phyloP scores from a whole-genome alignment of 53 echinoderm and acorn worm species.

The Hippasteria phrygiana region DNA sequence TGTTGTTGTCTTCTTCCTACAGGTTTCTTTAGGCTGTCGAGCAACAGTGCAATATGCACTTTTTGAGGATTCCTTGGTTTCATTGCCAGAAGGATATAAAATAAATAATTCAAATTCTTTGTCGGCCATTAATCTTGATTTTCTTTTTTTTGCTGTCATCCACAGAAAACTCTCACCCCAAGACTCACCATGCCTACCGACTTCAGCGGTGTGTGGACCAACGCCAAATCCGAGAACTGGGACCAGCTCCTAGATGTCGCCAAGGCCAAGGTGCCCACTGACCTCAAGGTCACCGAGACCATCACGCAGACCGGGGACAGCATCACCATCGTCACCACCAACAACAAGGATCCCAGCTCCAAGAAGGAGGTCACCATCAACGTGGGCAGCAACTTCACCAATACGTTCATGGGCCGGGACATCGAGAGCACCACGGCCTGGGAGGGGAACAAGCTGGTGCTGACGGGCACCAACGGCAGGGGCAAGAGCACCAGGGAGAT shows the following conservation, averaged over 20 bases:
- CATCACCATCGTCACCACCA: slow-evolving; percentile 54
- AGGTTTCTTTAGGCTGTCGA: no score
- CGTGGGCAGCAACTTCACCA: slow-evolving; percentile 52
- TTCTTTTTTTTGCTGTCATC: neutral
- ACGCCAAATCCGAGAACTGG: slow-evolving; percentile 55
- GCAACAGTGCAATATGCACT: no score
- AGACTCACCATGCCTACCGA: slow-evolving; percentile 62
- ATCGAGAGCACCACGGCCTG: slow-evolving; percentile 49
- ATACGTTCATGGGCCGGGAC: slow-evolving; percentile 33
- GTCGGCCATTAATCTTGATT: no score
- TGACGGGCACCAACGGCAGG: slow-evolving; percentile 14
- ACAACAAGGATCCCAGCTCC: slow-evolving; percentile 38
- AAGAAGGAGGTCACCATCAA: slow-evolving; percentile 39
- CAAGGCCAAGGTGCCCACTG: slow-evolving; percentile 42
- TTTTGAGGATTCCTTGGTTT: no score
- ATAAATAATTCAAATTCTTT: no score
- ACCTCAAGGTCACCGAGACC: slow-evolving; percentile 39
- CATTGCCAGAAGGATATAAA: no score
- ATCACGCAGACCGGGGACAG: slow-evolving; percentile 50
- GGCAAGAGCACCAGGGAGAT: slow-evolving; percentile 33
- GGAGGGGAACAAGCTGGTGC: slow-evolving; percentile 58
- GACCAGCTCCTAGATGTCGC: slow-evolving; percentile 52
- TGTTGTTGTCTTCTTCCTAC: no score
- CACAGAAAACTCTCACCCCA: neutral
- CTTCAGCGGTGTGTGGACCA: slow-evolving; percentile 80